Evolutionary conservation across 2,888 invertebrate genomes (phyloP), one percentile per base, ranked within the genome.

Genomic region (Drosophila borealis): DNA sequence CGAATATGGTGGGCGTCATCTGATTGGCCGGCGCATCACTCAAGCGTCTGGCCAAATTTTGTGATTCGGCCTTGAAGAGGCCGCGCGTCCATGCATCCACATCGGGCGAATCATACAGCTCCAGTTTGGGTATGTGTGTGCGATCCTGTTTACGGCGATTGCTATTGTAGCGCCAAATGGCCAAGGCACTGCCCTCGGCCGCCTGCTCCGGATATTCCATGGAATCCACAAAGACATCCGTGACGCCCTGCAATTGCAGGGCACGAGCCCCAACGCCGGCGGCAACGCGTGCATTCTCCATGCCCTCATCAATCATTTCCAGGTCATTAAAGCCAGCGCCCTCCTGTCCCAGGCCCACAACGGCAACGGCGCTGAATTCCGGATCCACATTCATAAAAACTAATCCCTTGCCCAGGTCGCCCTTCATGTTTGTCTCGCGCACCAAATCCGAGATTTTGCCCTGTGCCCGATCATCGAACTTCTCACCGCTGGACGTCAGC

Each of bases 1-100:
- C 95, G 90, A 96, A 96, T 59, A 94, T 93, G 4, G 95, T 94
- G 2, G 96, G 96, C 0, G 96, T 96, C 94, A 96, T 95, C 80
- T 94, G 93, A 91, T 96, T 97, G 8, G 95, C 94, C 0, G 96
- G 96, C 1, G 94, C 94, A 87, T 96, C 96, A 83, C 94, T 94
- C 4, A 96, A 91, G 54, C 94, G 93, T 19, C 96, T 92, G 0
- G 96, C 95, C 86, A 96, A 93, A 90, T 96, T 96, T 91, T 96
- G 96, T 0, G 95, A 95, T 68, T 95, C 94, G 0, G 96, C 96
- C 88, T 96, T 94, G 62, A 95, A 93, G 13, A 93, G 90, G 1
- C 96, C 97, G 34, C 94, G 91, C 17, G 93, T 93, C 95, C 96
- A 96, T 42, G 93, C 91, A 74, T 93, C 93, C 13, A 92, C 89